Base-by-base conservation (phyloP, 2,888 invertebrate species). In the Caenorhabditis plicata region DNA sequence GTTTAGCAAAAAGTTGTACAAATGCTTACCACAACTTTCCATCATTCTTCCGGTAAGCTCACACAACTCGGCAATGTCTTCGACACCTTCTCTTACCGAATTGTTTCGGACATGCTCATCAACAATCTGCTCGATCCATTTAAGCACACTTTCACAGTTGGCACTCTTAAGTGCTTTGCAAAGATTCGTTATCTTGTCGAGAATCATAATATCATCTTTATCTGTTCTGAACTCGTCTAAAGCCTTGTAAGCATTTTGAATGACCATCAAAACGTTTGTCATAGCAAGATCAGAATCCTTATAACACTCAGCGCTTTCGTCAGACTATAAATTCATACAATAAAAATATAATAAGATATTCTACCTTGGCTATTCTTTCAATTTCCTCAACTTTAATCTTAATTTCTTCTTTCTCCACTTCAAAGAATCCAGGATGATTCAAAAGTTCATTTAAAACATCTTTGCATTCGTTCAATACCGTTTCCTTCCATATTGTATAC, bases 341-440 rank as follows among this genome's bases (percentile, higher is more conserved):
- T n/a, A n/a, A n/a, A n/a, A n/a, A n/a, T n/a, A n/a, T 13, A 27
- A 27, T 9, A 13, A 27, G 13, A 27, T 27, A 27, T 27, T 13
- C 11, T 13, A 27, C 26, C 11, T 39, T 38, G 2, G 50, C 27
- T 40, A 36, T 47, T 13, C 26, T 43, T 4, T 43, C 35, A 25
- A 52, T 48, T 27, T 58, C 44, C n/a, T 17, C 11, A 3, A 56
- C 25, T 23, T 29, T 8, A 13, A 40, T 32, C 4, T n/a, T 4
- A 22, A 56, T 41, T 5, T 44, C 46, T 1, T n/a, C n/a, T 39
- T 53, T 52, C 11, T 58, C 58, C 2, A 41, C 39, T 19, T 45
- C 40, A 25, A 58, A 58, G 22, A 23, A 53, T 20, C 53, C 58
- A 15, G 40, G 36, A 9, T 53, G 49, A 5, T 25, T 11, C 5